These are phyloP conservation scores for Epizoanthus scotinus DNA, from an alignment of 92 coral and sea anemone genomes.

Conservation along the genomic window DNA sequence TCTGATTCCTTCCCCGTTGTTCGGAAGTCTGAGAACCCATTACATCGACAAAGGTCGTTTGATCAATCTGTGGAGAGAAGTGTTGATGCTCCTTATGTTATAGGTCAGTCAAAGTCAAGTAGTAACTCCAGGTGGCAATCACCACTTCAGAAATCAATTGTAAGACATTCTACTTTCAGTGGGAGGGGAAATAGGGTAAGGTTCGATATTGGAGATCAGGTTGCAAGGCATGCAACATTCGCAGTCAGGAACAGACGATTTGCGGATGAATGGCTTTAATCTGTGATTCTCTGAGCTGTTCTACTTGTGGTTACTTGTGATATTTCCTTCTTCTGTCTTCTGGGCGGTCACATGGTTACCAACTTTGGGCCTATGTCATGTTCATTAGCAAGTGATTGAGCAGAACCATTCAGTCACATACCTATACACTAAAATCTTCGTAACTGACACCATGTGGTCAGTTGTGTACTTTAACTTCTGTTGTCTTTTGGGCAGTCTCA, in stretches of 20 bases:
- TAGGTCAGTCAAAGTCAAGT: slow-evolving; percentile 74
- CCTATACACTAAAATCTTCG: too few species aligned
- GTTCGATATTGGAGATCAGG: neutral
- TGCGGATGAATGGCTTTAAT: slow-evolving; percentile 4
- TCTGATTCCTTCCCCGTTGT: slow-evolving; percentile 33
- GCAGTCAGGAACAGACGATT: slow-evolving; percentile 11
- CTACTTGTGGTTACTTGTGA: too few species aligned
- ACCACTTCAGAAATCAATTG: neutral
- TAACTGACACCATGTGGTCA: too few species aligned
- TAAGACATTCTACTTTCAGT: slow-evolving; percentile 9
- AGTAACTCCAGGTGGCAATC: neutral
- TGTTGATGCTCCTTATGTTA: slow-evolving; percentile 78
- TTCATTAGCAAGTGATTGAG: too few species aligned
- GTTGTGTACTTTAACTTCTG: too few species aligned
- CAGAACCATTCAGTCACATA: too few species aligned
- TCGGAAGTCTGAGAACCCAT: slow-evolving; percentile 15
- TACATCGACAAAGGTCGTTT: slow-evolving; percentile 41
- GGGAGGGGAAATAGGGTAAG: slow-evolving; percentile 8
- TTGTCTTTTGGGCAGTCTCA: too few species aligned
- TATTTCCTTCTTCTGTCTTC: too few species aligned
- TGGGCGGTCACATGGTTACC: too few species aligned
- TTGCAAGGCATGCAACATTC: slow-evolving; percentile 28
- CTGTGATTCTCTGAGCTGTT: neutral
- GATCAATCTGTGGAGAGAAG: slow-evolving; percentile 57
- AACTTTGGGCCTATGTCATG: too few species aligned